These are phyloP conservation scores for Amphipyra tragopoginis DNA, from an alignment of 2,888 invertebrate genomes.

Conservation along the genomic window DNA sequence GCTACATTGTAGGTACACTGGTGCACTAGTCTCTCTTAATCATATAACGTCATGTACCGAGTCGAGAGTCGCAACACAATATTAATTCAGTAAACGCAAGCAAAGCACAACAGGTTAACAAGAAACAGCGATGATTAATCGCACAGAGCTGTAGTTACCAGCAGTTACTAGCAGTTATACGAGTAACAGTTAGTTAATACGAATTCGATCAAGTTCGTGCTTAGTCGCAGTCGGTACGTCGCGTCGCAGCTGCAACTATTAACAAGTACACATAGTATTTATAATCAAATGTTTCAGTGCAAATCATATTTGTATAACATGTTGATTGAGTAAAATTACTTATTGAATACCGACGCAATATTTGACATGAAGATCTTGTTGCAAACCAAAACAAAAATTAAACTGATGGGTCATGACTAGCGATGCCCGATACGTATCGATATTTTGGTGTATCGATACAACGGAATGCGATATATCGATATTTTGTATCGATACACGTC, in stretches of 20 bases:
- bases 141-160: background rate
- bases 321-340: background rate
- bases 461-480: too few relatives aligned
- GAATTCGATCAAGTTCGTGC: background rate
- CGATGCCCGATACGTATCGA: too few relatives aligned
- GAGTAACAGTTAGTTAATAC: background rate
- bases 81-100: constrained; percentile 24
- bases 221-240: too few relatives aligned
- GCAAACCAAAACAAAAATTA: background rate
- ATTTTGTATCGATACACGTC: too few relatives aligned
- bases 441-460: too few relatives aligned
- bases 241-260: constrained; percentile 1
- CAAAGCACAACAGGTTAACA: constrained; percentile 38
- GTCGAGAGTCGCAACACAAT: constrained; percentile 1
- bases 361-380: background rate
- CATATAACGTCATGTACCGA: background rate
- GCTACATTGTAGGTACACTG: too few relatives aligned
- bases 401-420: too few relatives aligned
- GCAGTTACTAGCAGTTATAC: background rate
- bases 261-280: background rate
- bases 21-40: too few relatives aligned
- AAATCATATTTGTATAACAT: background rate
- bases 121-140: constrained; percentile 23
- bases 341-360: background rate
- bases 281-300: constrained; percentile 1